Base-by-base conservation (phyloP, 2,888 invertebrate species). In the Chelonus formosanus region DNA sequence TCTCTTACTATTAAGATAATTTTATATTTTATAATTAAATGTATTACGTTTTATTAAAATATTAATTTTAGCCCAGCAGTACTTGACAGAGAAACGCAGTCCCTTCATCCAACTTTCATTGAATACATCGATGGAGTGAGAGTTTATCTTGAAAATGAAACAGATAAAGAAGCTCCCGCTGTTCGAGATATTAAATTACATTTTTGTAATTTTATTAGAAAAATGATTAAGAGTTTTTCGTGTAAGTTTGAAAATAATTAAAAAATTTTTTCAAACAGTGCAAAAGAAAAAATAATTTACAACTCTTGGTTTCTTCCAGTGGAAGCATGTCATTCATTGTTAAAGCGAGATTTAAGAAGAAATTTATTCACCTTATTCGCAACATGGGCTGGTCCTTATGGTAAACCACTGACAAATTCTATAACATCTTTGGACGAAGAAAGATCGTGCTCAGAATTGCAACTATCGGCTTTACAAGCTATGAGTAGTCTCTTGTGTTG, bases 401-500 rank as follows among this genome's bases (percentile, higher is more conserved):
- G 93, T 0, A 88, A 90, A 72, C 90, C 91, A 43, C 86, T 92
- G 5, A 80, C 83, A 3, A 84, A 73, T 67, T 75, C 73, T 43
- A 75, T 76, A 3, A 75, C 75, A n/a, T 68, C 76, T 10, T 77
- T 80, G 45, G 80, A 76, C 56, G 83, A 80, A 58, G 81, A 79
- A 60, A 83, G 77, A 65, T 65, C 72, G 43, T 82, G 81, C 65
- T 83, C 85, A 0, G 88, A 88, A 70, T 75, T 87, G 48, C 86
- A 87, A 64, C 83, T 86, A 47, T 85, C 86, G 4, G 85, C 87
- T 2, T 78, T 87, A 61, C 88, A 96, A 87, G 98, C 98, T 2
- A 97, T 98, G 95, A 96, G 97, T 69, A 94, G 97, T 6, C 87
- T 99, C 35, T 88, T 98, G 2, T 97, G 97, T 81, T 98, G 98